Evolutionary conservation across 2,113 vertebrate species (phyloP), one percentile per base, ranked within the genome.

Genomic region (Cricetomys ansorgei): DNA sequence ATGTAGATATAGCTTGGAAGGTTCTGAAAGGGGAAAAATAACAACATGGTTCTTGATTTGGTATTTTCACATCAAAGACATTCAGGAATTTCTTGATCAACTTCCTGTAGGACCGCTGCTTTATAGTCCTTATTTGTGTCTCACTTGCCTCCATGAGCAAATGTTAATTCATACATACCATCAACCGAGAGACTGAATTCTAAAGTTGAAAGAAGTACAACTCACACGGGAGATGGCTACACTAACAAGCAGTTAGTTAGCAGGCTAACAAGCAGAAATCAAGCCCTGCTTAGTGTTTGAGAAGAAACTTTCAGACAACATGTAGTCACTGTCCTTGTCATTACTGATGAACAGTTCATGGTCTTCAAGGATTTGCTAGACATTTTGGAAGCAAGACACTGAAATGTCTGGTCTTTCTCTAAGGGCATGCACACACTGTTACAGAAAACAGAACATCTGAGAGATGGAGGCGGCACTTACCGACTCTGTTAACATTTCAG

Each of bases 201-300:
- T 90, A 84, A 92, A 92, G 84, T 59, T 53, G 65, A 96, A 62
- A 90, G 67, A 94, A 64, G 17, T 43, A 37, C 86, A 81, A 84
- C 57, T 90, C 43, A 84, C 16, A 84, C 76, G 91, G 85, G 45
- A 70, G n/a, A 40, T 50, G 3, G 92, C 34, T 40, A 62, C 5
- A 27, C 11, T 76, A 70, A 87, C n/a, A 89, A 88, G 88, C 0
- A 29, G 21, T 80, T n/a, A n/a, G n/a, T n/a, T n/a, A n/a, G n/a
- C 31, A 91, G 92, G 37, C 23, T 1, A 77, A 73, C 2, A 77
- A 73, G 27, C 0, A 27, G n/a, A 77, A 92, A 89, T 31, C 9
- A n/a, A 34, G 40, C 84, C 23, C 48, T 93, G 72, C 31, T 57
- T n/a, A 92, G 45, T 55, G 79, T 83, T 94, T 75, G 75, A 31